Base-by-base conservation (phyloP, 1,140 invertebrate species). In the Macrobrachium nipponense region DNA sequence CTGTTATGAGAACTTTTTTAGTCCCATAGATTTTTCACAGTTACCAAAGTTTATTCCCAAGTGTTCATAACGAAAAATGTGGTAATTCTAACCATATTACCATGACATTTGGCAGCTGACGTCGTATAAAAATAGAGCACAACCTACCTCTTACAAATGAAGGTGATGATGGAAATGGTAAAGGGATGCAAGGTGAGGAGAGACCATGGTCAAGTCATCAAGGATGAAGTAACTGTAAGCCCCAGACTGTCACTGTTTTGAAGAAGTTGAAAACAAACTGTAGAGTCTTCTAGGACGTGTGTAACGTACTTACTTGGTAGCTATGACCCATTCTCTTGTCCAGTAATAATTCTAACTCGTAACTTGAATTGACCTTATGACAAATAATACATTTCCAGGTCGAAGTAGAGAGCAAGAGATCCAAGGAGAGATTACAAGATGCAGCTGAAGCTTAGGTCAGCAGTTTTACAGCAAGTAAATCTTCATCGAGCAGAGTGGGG, bases 231-330 rank as follows among this genome's bases (percentile, higher is more conserved):
- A 3, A 27, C 14, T 12, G 82, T 85, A n/a, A 20, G 76, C 82
- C 17, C 82, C 82, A 2, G 8, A 64, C 5, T 36, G 66, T 78
- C 62, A 85, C 43, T 11, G 76, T 78, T 62, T n/a, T n/a, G n/a
- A 59, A 15, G 73, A 78, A 14, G 82, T 85, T 18, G 82, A 85
- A 76, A 58, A 44, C 36, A 75, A 79, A 43, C 66, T 85, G 43
- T 85, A 76, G 82, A 51, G n/a, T 15, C 82, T 85, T 14, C 62
- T 85, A 14, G 82, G 82, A 44, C 70, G 70, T 62, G 82, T 85
- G 6, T 23, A 72, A 7, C 5, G 3, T 20, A 14, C 20, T 0
- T n/a, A 58, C 27, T 60, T 60, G 18, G 18, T 73, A 77, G n/a
- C 60, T n/a, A 58, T 59, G 44, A 20, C 75, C 10, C 23, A 23